Conservation (phyloP, 2,888 invertebrate species). For the Trissolcus brochymenae region DNA sequence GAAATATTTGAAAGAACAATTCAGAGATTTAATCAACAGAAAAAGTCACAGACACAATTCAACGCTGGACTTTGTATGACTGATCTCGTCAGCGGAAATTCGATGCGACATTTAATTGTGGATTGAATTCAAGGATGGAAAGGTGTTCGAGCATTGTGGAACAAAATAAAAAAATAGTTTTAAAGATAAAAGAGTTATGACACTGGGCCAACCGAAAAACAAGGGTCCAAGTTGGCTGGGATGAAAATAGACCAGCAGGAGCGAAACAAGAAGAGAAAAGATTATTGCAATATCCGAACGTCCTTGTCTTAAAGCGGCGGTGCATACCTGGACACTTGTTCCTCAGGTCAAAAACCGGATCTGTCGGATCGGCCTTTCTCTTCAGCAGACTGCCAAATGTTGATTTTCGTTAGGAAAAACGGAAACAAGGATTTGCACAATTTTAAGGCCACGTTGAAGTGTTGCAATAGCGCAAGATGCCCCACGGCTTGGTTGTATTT, state of each 20-base stretch:
- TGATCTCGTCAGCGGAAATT: too few relatives aligned
- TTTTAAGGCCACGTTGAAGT: not conserved
- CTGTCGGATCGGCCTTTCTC: constrained; percentile 38
- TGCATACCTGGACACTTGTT: constrained; percentile 51
- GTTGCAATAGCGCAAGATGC: constrained; percentile 13
- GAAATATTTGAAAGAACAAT: too few relatives aligned
- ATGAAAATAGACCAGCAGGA: constrained; percentile 17
- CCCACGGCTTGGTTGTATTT: constrained; percentile 29
- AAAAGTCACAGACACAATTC: too few relatives aligned
- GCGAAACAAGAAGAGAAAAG: constrained; percentile 36
- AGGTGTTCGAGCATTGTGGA: too few relatives aligned
- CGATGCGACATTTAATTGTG: too few relatives aligned
- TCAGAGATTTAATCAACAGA: too few relatives aligned
- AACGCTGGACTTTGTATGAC: too few relatives aligned
- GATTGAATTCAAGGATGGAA: too few relatives aligned
- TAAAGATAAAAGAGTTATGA: constrained; percentile 16
- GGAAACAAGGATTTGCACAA: too few relatives aligned
- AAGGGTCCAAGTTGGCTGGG: not conserved
- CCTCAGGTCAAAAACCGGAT: constrained; percentile 66
- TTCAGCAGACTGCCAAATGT: not conserved
- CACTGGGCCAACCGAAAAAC: too few relatives aligned
- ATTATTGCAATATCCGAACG: constrained; percentile 45
- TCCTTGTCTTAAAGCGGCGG: constrained; percentile 42
- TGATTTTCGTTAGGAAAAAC: not conserved
- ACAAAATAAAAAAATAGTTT: not conserved